Evolutionary conservation across 1,140 invertebrate genomes (phyloP), one percentile per base, ranked within the genome.

Genomic region (Globodera rostochiensis): DNA sequence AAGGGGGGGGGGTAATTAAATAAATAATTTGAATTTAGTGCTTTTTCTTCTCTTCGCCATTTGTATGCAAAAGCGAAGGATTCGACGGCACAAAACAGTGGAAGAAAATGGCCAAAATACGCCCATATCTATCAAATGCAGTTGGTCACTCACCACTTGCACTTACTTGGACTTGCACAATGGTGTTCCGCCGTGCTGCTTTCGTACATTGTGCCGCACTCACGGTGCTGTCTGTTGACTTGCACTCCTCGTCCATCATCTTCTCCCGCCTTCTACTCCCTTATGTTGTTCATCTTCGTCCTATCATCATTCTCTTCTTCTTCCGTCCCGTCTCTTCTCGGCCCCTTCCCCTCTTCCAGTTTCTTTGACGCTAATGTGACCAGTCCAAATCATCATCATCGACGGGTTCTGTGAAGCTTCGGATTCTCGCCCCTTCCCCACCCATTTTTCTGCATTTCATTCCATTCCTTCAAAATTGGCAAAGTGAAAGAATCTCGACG

Each of bases 341-440:
- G n/a, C n/a, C n/a, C n/a, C 9, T n/a, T n/a, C 49, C 49, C 49
- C 49, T 50, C 49, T 5, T 50, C 19, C 15, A 60, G 15, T 5
- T 60, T 60, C 15, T 9, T 60, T 15, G 57, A 15, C 73, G 78
- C 4, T 50, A 74, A 70, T n/a, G n/a, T 71, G 69, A 21, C 69
- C 69, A 71, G 4, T 45, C 21, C 69, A 19, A 25, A 2, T 88
- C 64, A 53, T 90, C 88, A 71, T 84, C 79, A 57, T 89, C 88
- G 45, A 89, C 84, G 6, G 88, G 89, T 60, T 89, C 84, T 0
- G 88, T 89, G 74, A 89, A 89, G 19, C 83, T 83, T 15, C 89
- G 78, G 76, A 89, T 89, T 4, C 11, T 60, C 19, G 8, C 57
- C 57, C 19, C 15, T 60, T 15, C 57, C 8, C 13, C 0, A 9